A percentile compares a stretch with the other conserved stretches of the same genome.
These are phyloP conservation scores for Cyanocitta stelleri DNA, from an alignment of 2,113 vertebrate species.

Conservation along the genomic window DNA sequence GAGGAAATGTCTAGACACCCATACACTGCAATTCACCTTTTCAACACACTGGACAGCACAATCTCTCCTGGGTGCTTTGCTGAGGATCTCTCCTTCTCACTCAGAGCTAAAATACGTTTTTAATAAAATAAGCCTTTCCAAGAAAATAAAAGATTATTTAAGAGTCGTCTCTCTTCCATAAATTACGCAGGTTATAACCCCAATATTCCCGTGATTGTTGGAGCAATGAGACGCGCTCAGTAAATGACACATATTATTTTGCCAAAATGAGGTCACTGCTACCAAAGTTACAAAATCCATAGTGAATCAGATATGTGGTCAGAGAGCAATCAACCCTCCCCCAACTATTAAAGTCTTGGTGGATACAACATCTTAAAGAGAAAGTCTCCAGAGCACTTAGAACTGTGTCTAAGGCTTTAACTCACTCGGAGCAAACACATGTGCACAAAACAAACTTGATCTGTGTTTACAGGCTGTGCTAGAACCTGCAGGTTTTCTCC, in stretches of 20 bases:
- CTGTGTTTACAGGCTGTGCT: not conserved
- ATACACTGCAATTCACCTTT: slow-evolving; percentile 54
- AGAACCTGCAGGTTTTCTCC: not conserved
- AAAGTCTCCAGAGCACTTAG: not conserved
- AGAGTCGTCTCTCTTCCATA: slow-evolving; percentile 57
- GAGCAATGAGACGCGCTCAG: slow-evolving; percentile 40
- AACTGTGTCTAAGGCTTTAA: not conserved
- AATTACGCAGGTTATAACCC: slow-evolving; percentile 70
- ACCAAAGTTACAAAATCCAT: slow-evolving; percentile 60
- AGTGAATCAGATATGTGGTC: slow-evolving; percentile 58
- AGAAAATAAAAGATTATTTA: slow-evolving; percentile 34
- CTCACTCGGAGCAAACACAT: not conserved
- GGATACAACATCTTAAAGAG: slow-evolving; percentile 24
- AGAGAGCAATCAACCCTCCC: slow-evolving; percentile 36
- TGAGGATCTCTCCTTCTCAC: slow-evolving; percentile 46
- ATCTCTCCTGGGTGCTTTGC: not conserved
- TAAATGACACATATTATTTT: slow-evolving; percentile 62
- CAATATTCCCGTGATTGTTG: slow-evolving; percentile 51
- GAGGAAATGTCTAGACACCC: slow-evolving; percentile 54
- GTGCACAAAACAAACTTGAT: not conserved
- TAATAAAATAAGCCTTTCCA: slow-evolving; percentile 47
- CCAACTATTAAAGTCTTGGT: slow-evolving; percentile 5
- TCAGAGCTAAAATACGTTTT: slow-evolving; percentile 52
- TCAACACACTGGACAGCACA: slow-evolving; percentile 39
- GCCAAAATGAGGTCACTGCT: slow-evolving; percentile 67